A percentile compares a stretch with the other conserved stretches of the same genome.
Evolutionary conservation across 2,797 vertebrate genomes (phyloP).

Genomic region (Urosaurus nigricauda): DNA sequence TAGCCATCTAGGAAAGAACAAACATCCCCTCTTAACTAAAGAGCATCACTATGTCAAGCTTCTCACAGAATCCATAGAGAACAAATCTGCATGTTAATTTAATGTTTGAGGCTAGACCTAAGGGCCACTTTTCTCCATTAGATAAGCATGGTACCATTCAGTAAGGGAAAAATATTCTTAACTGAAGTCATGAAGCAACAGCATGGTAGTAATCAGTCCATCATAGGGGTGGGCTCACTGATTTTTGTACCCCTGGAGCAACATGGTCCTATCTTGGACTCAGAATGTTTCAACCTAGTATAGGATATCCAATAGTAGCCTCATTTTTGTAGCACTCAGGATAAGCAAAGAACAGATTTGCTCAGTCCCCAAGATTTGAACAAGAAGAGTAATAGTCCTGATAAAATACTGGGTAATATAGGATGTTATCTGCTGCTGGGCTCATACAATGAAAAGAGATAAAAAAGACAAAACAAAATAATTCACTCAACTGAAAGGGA

Average conservation of each 20-base stretch:
- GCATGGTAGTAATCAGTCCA: neutral
- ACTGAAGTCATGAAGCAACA: neutral
- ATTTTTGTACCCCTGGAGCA: neutral
- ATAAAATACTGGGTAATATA: neutral
- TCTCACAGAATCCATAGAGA: neutral
- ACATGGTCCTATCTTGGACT: neutral
- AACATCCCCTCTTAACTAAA: neutral
- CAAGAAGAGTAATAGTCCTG: neutral
- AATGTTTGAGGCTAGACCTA: neutral
- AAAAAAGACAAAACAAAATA: constrained; percentile 50
- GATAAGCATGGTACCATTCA: no score
- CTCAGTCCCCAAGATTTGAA: neutral
- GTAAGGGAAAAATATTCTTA: neutral
- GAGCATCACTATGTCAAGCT: neutral
- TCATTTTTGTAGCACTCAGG: neutral
- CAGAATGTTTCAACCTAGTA: neutral
- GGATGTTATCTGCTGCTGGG: neutral
- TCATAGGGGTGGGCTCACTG: neutral
- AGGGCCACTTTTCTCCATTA: neutral
- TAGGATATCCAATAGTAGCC: neutral
- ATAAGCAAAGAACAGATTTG: neutral
- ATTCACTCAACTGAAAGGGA: constrained; percentile 50
- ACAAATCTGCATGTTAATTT: neutral
- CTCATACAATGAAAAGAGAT: constrained; percentile 6
- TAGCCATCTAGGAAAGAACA: neutral